These are phyloP conservation scores for Ectemnius lituratus DNA, from an alignment of 2,888 invertebrate genomes.

Conservation along the genomic window DNA sequence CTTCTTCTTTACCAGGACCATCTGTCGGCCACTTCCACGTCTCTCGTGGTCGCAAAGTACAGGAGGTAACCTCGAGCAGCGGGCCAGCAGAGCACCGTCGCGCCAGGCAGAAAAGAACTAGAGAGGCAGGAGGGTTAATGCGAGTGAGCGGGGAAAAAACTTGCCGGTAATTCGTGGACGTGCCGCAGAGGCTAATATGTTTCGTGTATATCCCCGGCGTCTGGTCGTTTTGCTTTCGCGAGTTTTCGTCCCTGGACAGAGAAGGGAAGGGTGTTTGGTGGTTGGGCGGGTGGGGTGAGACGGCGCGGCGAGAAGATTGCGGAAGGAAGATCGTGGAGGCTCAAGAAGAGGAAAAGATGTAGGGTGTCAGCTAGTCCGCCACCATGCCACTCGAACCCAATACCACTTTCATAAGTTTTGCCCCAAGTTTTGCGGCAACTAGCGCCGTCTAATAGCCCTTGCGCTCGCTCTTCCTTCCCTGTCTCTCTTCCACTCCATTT, in stretches of 20 bases:
- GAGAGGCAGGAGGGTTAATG: constrained; percentile 54
- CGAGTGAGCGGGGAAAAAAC: constrained; percentile 57
- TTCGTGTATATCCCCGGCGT: constrained; percentile 61
- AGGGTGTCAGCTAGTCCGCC: constrained; percentile 39
- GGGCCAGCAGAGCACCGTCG: too few species aligned
- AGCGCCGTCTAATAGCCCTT: constrained; percentile 68
- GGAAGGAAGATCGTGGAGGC: constrained; percentile 1
- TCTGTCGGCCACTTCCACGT: constrained; percentile 26
- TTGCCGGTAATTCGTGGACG: constrained; percentile 67
- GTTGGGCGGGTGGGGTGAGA: background rate
- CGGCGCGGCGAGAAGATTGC: background rate
- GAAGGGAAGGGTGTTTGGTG: background rate
- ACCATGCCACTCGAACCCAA: constrained; percentile 64
- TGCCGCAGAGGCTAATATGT: constrained; percentile 71
- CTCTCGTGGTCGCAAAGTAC: background rate
- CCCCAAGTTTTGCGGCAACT: constrained; percentile 68
- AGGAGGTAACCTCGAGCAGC: too few species aligned
- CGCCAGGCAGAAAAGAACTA: background rate
- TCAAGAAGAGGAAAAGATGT: constrained; percentile 13
- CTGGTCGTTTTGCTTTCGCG: constrained; percentile 21
- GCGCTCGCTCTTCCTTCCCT: constrained; percentile 9
- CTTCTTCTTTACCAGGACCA: background rate
- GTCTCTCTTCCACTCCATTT: constrained; percentile 25
- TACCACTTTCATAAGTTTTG: constrained; percentile 72
- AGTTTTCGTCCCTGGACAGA: background rate